These are phyloP conservation scores for Lottia gigantea DNA, from an alignment of 2,888 invertebrate species.

Conservation along the genomic window DNA sequence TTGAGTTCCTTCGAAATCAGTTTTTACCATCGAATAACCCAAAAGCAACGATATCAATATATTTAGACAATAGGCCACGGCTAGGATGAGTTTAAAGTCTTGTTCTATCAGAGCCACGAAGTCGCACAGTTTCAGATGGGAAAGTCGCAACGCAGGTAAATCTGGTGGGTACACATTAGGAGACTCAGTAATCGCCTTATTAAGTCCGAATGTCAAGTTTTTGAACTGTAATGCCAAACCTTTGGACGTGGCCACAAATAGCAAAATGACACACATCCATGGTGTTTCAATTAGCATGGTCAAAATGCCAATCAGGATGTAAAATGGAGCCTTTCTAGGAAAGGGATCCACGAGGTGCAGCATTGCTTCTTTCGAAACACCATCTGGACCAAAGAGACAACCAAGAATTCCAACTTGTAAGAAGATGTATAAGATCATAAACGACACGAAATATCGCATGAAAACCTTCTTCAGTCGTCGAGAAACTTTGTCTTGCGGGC, in stretches of 20 bases:
- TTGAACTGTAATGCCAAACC: not conserved
- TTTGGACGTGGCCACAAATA: not conserved
- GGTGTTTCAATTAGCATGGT: not conserved
- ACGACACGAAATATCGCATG: not conserved
- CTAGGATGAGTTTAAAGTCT: not conserved
- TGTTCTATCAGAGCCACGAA: not conserved
- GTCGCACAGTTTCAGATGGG: not conserved
- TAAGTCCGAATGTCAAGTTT: not conserved
- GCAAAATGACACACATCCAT: not conserved
- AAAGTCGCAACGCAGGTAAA: not conserved
- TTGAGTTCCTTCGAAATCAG: no score
- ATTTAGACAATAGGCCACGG: not conserved
- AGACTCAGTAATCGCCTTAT: not conserved
- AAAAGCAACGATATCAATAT: not conserved
- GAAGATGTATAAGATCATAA: not conserved
- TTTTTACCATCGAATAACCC: not conserved
- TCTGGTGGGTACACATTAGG: not conserved
- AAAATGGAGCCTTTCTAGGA: not conserved
- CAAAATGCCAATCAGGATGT: not conserved
- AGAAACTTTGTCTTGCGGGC: not conserved
- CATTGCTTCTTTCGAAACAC: no score
- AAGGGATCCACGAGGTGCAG: not conserved
- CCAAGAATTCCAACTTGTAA: not conserved
- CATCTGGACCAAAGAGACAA: not conserved
- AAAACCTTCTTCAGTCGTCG: not conserved